Conservation (phyloP, 2,113 vertebrate genomes). For the Epinephelus cyanopodus region DNA sequence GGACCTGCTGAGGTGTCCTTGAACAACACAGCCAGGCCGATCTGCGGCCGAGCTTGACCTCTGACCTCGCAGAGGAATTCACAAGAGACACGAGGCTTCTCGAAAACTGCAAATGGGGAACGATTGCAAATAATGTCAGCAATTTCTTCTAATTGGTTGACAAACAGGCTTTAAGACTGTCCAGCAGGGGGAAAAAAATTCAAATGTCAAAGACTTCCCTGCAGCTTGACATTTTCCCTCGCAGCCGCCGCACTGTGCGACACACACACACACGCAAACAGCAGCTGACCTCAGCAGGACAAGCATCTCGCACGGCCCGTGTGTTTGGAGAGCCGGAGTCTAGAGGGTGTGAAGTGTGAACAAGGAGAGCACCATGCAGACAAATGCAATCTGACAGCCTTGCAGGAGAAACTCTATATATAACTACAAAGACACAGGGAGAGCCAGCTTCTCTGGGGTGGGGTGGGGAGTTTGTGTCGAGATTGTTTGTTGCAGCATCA, state of each 20-base stretch:
- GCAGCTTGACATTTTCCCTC: slow-evolving; percentile 58
- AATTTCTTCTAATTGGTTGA: background rate
- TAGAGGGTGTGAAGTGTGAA: slow-evolving; percentile 70
- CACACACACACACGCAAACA: slow-evolving; percentile 24
- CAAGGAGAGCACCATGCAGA: slow-evolving; percentile 60
- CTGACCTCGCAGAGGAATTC: background rate
- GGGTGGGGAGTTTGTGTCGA: slow-evolving; percentile 12
- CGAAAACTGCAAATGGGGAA: background rate
- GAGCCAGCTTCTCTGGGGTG: slow-evolving; percentile 46
- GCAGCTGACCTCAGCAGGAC: slow-evolving; percentile 70
- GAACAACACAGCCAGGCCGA: background rate
- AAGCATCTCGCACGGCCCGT: slow-evolving; percentile 38
- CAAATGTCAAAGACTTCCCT: slow-evolving; percentile 48
- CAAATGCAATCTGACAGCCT: slow-evolving; percentile 76
- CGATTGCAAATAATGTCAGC: background rate
- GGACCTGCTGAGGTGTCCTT: slow-evolving; percentile 6
- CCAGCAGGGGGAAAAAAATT: background rate
- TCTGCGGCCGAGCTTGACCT: background rate
- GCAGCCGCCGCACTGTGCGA: background rate
- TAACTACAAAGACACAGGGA: slow-evolving; percentile 70
- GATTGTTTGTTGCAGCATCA: slow-evolving; percentile 50
- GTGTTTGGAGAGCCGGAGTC: slow-evolving; percentile 51
- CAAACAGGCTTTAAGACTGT: background rate
- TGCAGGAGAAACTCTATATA: slow-evolving; percentile 76
- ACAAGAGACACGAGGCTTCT: background rate